Evolutionary conservation across 1,140 invertebrate genomes (phyloP), one percentile per base, ranked within the genome.

Genomic region (Tetragonula clypearis): DNA sequence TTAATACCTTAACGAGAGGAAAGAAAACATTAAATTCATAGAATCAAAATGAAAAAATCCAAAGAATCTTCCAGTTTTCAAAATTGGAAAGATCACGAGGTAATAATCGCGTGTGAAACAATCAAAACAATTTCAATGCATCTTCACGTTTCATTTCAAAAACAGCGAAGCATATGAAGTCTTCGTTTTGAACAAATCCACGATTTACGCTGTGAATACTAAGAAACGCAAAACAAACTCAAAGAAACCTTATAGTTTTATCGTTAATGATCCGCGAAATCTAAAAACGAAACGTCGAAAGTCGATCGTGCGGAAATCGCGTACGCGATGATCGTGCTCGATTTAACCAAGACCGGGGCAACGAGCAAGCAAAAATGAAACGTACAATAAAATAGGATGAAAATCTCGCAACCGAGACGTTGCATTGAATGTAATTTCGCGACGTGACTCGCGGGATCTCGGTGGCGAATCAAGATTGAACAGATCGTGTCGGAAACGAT

Each of bases 401-500:
- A 62, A 53, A 53, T 65, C 53, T 78, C 12, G 55, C 8, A 21
- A n/a, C 35, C 15, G 35, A n/a, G 26, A 53, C 65, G 6, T 26
- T 49, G 19, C 26, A 5, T n/a, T 21, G 19, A 30, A 65, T 65
- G 53, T 49, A 80, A 81, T 73, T 62, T 62, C 56, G 41, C 41
- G 41, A 41, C 41, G 41, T 41, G 41, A 35, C 2, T 11, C 58
- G 56, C 35, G 56, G n/a, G 12, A 73, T 73, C 56, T 66, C 80
- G 30, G 17, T 41, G 73, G 73, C 49, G 30, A 41, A 58, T 53
- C 73, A 41, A 41, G 41, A 41, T 41, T 41, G 62, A 77, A 68
- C 53, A 49, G 30, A 26, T 82, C 81, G 19, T 76, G 62, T 30
- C 30, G 30, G 30, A 56, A 76, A 77, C 41, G 30, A 82, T 68